phyloP scores from a whole-genome alignment of 1,140 invertebrate species.

The Brachystomella parvula region DNA sequence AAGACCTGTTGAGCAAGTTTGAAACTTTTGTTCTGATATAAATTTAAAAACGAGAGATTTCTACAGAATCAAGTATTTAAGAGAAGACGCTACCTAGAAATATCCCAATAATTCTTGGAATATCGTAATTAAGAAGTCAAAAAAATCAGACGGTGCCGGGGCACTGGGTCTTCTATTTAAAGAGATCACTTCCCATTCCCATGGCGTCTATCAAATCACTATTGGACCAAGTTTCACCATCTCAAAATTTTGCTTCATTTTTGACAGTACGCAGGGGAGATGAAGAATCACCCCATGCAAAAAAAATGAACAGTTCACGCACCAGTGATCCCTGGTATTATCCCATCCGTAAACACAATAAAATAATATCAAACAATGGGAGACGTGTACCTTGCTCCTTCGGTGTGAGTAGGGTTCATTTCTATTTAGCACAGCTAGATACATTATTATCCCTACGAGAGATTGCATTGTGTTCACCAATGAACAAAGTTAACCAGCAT shows the following conservation, averaged over 20 bases:
- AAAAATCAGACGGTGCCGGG: neutral
- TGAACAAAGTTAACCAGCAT: neutral
- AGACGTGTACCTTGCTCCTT: neutral
- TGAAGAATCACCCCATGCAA: neutral
- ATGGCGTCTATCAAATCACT: neutral
- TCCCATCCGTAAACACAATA: constrained; percentile 7
- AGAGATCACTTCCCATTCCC: too few species aligned
- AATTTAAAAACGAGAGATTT: too few species aligned
- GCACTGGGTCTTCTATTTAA: too few species aligned
- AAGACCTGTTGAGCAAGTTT: too few species aligned
- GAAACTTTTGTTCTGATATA: too few species aligned
- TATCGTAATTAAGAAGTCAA: too few species aligned
- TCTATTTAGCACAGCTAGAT: neutral
- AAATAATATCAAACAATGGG: neutral
- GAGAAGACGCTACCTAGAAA: too few species aligned
- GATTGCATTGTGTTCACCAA: too few species aligned
- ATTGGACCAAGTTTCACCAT: neutral
- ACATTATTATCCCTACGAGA: neutral
- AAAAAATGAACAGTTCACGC: constrained; percentile 17
- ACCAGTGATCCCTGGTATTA: constrained; percentile 6
- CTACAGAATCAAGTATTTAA: too few species aligned
- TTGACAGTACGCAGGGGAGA: neutral
- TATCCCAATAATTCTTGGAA: too few species aligned
- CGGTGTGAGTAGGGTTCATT: neutral
- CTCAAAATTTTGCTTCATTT: neutral